These are phyloP conservation scores for Phalacrocorax carbo DNA, from an alignment of 2,113 vertebrate genomes.

Conservation along the genomic window DNA sequence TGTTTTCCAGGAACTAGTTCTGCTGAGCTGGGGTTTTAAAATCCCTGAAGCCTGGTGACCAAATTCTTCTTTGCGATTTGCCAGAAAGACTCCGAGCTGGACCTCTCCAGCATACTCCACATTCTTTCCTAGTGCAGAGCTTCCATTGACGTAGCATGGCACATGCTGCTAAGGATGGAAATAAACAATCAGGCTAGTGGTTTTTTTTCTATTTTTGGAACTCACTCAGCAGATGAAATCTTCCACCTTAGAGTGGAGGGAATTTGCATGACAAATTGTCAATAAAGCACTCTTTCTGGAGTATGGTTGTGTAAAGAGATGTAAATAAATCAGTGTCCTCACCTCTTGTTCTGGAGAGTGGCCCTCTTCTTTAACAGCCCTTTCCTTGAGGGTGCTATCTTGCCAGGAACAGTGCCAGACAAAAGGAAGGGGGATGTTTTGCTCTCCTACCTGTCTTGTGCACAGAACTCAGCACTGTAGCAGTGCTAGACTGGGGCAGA, in stretches of 20 bases:
- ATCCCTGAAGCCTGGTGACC: neutral
- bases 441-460: neutral
- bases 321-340: neutral
- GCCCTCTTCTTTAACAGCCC: neutral
- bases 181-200: neutral
- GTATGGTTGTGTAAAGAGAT: neutral
- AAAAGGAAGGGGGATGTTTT: neutral
- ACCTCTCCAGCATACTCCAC: neutral
- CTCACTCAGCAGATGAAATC: neutral
- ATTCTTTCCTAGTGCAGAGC: constrained; percentile 8
- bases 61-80: neutral
- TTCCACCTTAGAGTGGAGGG: neutral
- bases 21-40: constrained; percentile 5
- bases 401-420: neutral
- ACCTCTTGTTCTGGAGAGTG: neutral
- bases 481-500: neutral
- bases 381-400: neutral
- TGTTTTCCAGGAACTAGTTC: neutral
- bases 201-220: constrained; percentile 51
- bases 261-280: neutral
- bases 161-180: constrained; percentile 35
- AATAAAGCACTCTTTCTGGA: neutral
- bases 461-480: neutral
- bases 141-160: neutral
- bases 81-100: neutral